These are phyloP conservation scores for Mythimna albipuncta DNA, from an alignment of 2,888 invertebrate genomes.

Conservation along the genomic window DNA sequence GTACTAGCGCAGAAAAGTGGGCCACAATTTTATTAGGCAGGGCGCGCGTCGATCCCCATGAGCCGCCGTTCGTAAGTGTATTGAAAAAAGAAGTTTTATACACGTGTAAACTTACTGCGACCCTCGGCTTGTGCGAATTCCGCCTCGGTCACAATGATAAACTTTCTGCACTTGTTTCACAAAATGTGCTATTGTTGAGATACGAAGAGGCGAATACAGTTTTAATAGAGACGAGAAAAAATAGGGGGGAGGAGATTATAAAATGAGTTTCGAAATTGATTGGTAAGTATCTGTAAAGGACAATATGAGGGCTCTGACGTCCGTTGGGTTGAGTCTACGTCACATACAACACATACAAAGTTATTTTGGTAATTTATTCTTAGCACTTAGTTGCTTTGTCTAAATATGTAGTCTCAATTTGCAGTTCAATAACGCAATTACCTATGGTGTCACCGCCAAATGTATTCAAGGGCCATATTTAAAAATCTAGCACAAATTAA, in stretches of 20 bases:
- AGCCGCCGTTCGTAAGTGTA: too few relatives aligned
- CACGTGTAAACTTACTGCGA: too few relatives aligned
- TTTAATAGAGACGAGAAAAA: neutral
- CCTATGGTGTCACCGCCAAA: neutral
- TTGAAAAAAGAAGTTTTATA: too few relatives aligned
- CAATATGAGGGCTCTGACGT: slow-evolving; percentile 22
- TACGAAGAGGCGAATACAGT: neutral
- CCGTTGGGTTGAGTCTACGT: neutral
- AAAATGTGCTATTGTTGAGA: neutral
- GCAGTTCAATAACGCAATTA: neutral
- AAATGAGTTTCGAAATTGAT: neutral
- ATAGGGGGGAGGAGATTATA: neutral
- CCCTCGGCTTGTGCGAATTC: too few relatives aligned
- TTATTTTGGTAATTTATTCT: neutral
- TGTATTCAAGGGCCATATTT: slow-evolving; percentile 22
- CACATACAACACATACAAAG: slow-evolving; percentile 6
- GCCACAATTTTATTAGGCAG: too few relatives aligned
- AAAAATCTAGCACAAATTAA: slow-evolving; percentile 21
- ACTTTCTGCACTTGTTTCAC: too few relatives aligned
- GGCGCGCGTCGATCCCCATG: too few relatives aligned
- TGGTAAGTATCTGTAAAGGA: slow-evolving; percentile 1
- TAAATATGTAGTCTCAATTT: neutral
- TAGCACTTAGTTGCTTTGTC: neutral
- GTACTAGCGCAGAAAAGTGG: too few relatives aligned
- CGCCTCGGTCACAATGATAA: too few relatives aligned